A percentile compares a stretch with the other conserved stretches of the same genome.
These are phyloP conservation scores for Enteromius viviparus DNA, from an alignment of 2,797 vertebrate genomes.

Conservation along the genomic window DNA sequence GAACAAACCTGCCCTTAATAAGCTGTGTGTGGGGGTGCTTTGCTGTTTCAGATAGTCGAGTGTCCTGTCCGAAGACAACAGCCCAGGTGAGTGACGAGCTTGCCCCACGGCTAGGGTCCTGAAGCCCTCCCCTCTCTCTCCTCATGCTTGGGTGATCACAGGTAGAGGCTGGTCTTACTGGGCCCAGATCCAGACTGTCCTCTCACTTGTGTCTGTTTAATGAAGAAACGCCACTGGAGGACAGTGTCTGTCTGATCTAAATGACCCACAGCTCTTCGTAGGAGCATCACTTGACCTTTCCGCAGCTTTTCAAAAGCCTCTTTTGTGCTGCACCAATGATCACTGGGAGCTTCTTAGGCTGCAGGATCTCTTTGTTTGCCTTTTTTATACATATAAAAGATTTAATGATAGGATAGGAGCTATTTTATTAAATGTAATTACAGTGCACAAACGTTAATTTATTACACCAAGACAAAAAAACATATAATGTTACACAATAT, in stretches of 20 bases:
- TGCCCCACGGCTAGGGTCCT: constrained; percentile 62
- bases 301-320: constrained; percentile 61
- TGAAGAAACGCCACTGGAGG: constrained; percentile 56
- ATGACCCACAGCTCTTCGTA: constrained; percentile 58
- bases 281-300: constrained; percentile 71
- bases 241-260: constrained; percentile 51
- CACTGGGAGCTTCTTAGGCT: constrained; percentile 9
- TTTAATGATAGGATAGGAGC: not conserved
- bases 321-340: constrained; percentile 42
- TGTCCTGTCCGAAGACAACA: constrained; percentile 60
- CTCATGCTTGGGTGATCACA: constrained; percentile 66
- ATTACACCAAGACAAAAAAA: not conserved
- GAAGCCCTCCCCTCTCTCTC: constrained; percentile 51
- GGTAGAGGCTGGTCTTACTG: constrained; percentile 43
- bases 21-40: constrained; percentile 61
- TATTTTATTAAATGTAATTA: not conserved
- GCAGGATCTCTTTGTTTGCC: not conserved
- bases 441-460: not conserved
- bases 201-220: constrained; percentile 56
- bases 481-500: not conserved
- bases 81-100: constrained; percentile 68
- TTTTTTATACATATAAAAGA: not conserved
- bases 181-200: constrained; percentile 29
- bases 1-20: constrained; percentile 78
- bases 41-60: constrained; percentile 55